Evolutionary conservation across 2,113 vertebrate genomes (phyloP).

Genomic region (Vireo altiloquus): DNA sequence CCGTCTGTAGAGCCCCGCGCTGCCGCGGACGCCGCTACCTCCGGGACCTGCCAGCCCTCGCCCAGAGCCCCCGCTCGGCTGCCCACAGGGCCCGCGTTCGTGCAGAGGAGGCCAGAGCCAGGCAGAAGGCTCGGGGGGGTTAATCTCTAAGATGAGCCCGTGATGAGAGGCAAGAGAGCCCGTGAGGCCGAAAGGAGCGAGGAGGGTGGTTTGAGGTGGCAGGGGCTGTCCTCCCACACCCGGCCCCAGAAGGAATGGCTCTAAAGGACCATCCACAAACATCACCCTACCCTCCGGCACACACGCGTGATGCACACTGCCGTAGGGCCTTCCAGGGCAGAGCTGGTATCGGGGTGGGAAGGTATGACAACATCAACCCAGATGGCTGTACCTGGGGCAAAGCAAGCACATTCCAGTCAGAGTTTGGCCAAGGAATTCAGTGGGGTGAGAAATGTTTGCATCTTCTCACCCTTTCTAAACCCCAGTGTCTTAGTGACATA

Average conservation of each 20-base stretch:
- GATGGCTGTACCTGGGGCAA: not conserved
- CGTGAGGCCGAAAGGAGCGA: not conserved
- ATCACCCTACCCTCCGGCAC: not conserved
- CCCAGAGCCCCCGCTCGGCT: no score
- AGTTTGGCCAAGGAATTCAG: not conserved
- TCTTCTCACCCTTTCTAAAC: not conserved
- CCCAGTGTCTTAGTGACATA: not conserved
- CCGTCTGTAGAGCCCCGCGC: not conserved
- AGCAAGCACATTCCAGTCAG: not conserved
- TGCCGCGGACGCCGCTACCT: not conserved
- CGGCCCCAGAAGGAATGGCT: not conserved
- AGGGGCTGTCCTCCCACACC: not conserved
- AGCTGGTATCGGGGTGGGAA: not conserved
- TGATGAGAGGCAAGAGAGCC: not conserved
- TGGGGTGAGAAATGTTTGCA: not conserved
- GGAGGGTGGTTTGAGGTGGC: not conserved
- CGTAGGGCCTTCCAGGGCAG: not conserved
- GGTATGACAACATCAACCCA: not conserved
- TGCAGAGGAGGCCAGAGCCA: not conserved
- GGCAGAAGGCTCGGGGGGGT: not conserved
- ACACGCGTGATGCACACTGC: not conserved
- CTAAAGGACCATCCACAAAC: not conserved
- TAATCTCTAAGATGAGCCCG: no score
- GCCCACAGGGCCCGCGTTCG: not conserved
- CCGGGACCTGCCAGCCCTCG: fast-evolving